A percentile compares a stretch with the other conserved stretches of the same genome.
Evolutionary conservation across 1,140 invertebrate genomes (phyloP).

Genomic region (Camponotus floridanus): DNA sequence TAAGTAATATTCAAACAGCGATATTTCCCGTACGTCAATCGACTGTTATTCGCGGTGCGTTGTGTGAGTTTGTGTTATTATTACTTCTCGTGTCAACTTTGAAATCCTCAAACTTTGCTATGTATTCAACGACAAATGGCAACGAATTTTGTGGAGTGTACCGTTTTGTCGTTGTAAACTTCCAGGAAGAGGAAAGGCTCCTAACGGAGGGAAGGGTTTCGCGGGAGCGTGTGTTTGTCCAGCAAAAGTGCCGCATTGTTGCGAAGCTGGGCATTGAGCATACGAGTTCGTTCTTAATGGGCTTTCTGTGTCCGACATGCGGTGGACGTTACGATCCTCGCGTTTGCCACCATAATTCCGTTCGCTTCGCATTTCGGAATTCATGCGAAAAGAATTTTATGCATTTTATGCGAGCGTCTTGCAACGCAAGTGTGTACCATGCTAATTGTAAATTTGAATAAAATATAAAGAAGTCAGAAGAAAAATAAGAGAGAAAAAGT

Average conservation of each 20-base stretch:
- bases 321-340: conserved; percentile 14
- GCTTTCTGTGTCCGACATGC: conserved; percentile 60
- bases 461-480: background rate
- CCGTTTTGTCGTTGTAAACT: conserved; percentile 55
- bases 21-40: background rate
- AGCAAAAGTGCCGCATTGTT: conserved; percentile 62
- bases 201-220: background rate
- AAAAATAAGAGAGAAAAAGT: background rate
- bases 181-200: conserved; percentile 23
- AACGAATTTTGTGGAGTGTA: conserved; percentile 50
- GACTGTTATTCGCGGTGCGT: background rate
- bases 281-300: conserved; percentile 62
- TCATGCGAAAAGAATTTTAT: conserved; percentile 30
- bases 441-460: conserved; percentile 27
- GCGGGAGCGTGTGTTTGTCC: conserved; percentile 46
- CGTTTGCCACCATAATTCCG: conserved; percentile 34
- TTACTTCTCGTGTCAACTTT: conserved; percentile 40
- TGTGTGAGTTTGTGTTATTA: conserved; percentile 14
- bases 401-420: background rate
- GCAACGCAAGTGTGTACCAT: background rate
- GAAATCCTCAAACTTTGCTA: conserved; percentile 22
- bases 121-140: conserved; percentile 54
- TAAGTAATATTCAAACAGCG: background rate
- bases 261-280: conserved; percentile 53
- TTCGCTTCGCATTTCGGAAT: conserved; percentile 32